Evolutionary conservation across 2,888 invertebrate species (phyloP), one percentile per base, ranked within the genome.

Genomic region (Colostygia pectinataria): DNA sequence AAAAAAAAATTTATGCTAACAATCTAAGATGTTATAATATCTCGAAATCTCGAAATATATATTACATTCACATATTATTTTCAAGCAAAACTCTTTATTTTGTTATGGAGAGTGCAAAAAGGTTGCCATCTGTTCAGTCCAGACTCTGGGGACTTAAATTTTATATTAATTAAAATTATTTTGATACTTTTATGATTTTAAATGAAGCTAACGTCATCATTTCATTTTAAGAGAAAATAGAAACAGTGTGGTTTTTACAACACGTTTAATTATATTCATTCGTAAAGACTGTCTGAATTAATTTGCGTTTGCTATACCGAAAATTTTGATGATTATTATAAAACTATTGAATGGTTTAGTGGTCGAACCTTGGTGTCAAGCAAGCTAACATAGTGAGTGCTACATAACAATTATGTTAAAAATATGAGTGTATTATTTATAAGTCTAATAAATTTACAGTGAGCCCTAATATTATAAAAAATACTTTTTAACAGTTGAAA

Each of bases 401-500:
- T n/a, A n/a, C n/a, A n/a, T n/a, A n/a, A n/a, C n/a, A n/a, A n/a
- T n/a, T 15, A 40, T 36, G 29, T 25, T 36, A 15, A 28, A 25
- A 14, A 31, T 28, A 37, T 38, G 8, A 45, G 52, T 36, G 50
- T 36, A 48, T 51, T 54, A 53, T 55, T 53, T 42, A n/a, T n/a
- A n/a, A 41, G 40, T 14, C 28, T 52, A 49, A 57, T 53, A 55
- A 52, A 50, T 57, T 47, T 55, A 39, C n/a, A 48, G 42, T 53
- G 38, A 41, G n/a, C 28, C 36, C 41, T 34, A 36, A 52, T 53
- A 49, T 52, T 20, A 46, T 52, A 53, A 51, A 36, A 48, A 43
- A 34, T 40, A 28, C 34, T 54, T 57, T 46, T 53, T 54, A 54
- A 54, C 37, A 49, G 47, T 33, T 48, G 50, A 50, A 49, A 51